Percentiles rank a stretch among this genome's conserved stretches.
Evolutionary conservation across 2,888 invertebrate genomes (phyloP).

Genomic region (Poecilus cupreus): DNA sequence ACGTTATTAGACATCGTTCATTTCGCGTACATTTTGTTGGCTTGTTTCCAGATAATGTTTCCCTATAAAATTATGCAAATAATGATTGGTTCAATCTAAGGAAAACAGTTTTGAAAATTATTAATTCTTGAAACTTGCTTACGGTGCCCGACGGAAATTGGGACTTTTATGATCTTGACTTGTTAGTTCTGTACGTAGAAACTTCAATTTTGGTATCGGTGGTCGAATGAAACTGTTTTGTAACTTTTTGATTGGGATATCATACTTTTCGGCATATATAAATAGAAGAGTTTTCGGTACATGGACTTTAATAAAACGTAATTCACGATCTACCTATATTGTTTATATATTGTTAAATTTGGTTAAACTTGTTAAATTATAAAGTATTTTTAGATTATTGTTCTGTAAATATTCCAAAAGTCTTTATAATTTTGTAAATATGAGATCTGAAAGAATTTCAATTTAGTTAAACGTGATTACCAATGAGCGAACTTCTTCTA

Average conservation of each 20-base stretch:
- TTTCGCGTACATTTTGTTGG: conserved; percentile 65
- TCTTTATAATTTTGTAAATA: too few species aligned
- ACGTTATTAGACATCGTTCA: conserved; percentile 68
- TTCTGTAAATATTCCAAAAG: too few species aligned
- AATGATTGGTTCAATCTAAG: too few species aligned
- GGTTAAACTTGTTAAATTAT: too few species aligned
- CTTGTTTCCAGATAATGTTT: conserved; percentile 59
- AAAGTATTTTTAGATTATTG: too few species aligned
- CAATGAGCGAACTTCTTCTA: conserved; percentile 64
- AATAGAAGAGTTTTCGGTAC: conserved; percentile 66
- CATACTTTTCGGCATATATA: conserved; percentile 64
- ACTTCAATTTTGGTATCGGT: conserved; percentile 61
- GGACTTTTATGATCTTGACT: conserved; percentile 61
- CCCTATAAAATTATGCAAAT: conserved; percentile 27
- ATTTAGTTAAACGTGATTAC: conserved; percentile 63
- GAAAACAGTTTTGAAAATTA: too few species aligned
- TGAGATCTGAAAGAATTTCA: too few species aligned
- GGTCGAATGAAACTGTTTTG: conserved; percentile 62
- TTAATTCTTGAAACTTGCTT: conserved; percentile 56
- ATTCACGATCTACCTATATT: conserved; percentile 8
- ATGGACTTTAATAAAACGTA: conserved; percentile 69
- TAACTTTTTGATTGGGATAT: conserved; percentile 65
- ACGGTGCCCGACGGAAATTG: conserved; percentile 65
- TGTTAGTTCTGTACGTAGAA: conserved; percentile 65
- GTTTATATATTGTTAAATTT: too few species aligned